These are phyloP conservation scores for Athripsodes cinereus DNA, from an alignment of 2,888 invertebrate species.

Conservation along the genomic window DNA sequence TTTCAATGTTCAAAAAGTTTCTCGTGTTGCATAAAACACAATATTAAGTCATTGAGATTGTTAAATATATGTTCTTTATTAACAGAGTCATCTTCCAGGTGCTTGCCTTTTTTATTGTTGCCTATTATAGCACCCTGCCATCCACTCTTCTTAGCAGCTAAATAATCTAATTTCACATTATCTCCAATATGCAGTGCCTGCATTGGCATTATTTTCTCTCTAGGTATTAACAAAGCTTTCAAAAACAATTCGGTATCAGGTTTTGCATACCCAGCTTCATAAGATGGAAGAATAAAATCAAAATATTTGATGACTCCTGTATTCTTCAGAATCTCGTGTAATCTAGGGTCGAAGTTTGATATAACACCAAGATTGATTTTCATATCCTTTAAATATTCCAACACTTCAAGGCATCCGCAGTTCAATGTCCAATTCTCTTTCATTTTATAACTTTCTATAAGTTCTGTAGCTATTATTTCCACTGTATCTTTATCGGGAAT, in stretches of 20 bases:
- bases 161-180: conserved; percentile 66
- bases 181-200: conserved; percentile 83
- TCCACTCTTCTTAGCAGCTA: conserved; percentile 66
- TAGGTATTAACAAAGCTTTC: conserved; percentile 49
- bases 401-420: conserved; percentile 58
- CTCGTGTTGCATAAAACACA: conserved; percentile 14
- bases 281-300: conserved; percentile 75
- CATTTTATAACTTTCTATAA: conserved; percentile 67
- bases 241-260: conserved; percentile 69
- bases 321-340: conserved; percentile 60
- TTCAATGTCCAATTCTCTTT: conserved; percentile 67
- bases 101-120: conserved; percentile 22
- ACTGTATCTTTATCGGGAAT: conserved; percentile 35
- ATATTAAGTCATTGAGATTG: conserved; percentile 10
- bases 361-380: conserved; percentile 63
- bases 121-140: conserved; percentile 60
- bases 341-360: conserved; percentile 83
- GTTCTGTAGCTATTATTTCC: conserved; percentile 46
- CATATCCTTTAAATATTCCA: conserved; percentile 51
- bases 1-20: conserved; percentile 11
- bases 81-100: neutral
- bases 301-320: conserved; percentile 65
- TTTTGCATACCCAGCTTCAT: conserved; percentile 66
- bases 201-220: conserved; percentile 42
- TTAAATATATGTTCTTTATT: conserved; percentile 5